Percentiles rank a stretch among this genome's conserved stretches.
Conservation (phyloP, 2,888 invertebrate genomes). For the Agrotis segetum region DNA sequence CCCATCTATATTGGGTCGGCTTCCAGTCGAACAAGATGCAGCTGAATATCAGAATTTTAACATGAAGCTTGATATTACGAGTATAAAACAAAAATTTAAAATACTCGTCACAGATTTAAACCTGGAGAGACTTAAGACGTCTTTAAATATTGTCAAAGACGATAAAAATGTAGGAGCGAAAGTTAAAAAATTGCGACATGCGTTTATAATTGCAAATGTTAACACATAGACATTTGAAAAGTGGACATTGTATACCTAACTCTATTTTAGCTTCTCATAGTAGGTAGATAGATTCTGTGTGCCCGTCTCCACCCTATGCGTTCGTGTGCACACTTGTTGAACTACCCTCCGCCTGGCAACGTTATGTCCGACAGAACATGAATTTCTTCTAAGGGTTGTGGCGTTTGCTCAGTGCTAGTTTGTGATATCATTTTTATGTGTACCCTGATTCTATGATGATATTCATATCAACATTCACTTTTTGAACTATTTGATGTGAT, state of each 20-base stretch:
- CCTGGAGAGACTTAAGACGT: neutral
- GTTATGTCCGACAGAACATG: slow-evolving; percentile 20
- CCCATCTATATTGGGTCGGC: too few species aligned
- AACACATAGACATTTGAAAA: neutral
- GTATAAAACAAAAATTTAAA: neutral
- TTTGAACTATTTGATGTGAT: slow-evolving; percentile 74
- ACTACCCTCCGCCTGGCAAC: slow-evolving; percentile 7
- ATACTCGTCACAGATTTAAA: neutral
- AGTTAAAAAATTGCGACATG: slow-evolving; percentile 3
- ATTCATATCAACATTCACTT: slow-evolving; percentile 65
- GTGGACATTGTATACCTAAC: neutral
- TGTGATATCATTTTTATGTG: slow-evolving; percentile 66
- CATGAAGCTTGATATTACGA: neutral
- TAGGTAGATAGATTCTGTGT: slow-evolving; percentile 10
- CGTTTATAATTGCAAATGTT: slow-evolving; percentile 3
- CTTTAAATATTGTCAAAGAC: slow-evolving; percentile 1
- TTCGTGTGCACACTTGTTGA: slow-evolving; percentile 2
- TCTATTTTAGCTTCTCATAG: slow-evolving; percentile 23
- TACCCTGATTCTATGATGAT: slow-evolving; percentile 62
- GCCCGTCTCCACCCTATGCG: neutral
- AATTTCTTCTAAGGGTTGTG: slow-evolving; percentile 79
- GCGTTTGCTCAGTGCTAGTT: slow-evolving; percentile 80
- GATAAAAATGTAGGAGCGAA: too few species aligned
- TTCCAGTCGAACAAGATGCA: too few species aligned
- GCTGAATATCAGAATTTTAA: too few species aligned